Base-by-base conservation (phyloP, 2,797 vertebrate species). In the Galago senegalensis region DNA sequence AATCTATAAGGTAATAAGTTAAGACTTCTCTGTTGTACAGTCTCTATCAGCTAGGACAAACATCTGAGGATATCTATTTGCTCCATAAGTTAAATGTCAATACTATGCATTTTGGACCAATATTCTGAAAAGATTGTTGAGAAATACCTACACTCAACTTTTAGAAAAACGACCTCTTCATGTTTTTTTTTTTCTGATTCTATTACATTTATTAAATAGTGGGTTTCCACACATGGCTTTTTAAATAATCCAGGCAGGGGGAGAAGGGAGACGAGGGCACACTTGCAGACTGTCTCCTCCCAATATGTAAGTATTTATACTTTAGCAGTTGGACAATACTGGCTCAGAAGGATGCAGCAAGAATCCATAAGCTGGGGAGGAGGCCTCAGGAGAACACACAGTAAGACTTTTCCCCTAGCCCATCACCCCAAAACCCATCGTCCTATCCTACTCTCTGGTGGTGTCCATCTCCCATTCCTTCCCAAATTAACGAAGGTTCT, bases 241-340 rank as follows among this genome's bases (percentile, higher is more conserved):
- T 98, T 97, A 98, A 98, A 97, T 97, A 98, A 97, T 96, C 97
- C 96, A 97, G 96, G 97, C 91, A 94, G 73, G 58, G 80, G 65
- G 89, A 92, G 76, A 95, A 96, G 94, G 90, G 97, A 97, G 73
- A 96, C 53, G 94, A 97, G 95, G 89, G 90, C 96, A 97, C 85
- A 98, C 75, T 77, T 81, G 83, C 61, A 80, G 61, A 75, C 96
- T 92, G 86, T 73, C 56, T 87, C 95, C 93, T 69, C 88, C 93
- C 70, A 94, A 97, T 96, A 97, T 93, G 60, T 86, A 96, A 97
- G 84, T 98, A 98, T 98, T 97, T 98, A 98, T 98, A 97, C 49
- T 73, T 96, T 89, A 83, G 65, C 87, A 97, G 94, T 75, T 97
- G 93, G 96, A 97, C 91, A 97, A 95, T 88, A 77, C 61, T 96